Evolutionary conservation across 1,140 invertebrate species (phyloP).

Genomic region (Drosophila ogumai): DNA sequence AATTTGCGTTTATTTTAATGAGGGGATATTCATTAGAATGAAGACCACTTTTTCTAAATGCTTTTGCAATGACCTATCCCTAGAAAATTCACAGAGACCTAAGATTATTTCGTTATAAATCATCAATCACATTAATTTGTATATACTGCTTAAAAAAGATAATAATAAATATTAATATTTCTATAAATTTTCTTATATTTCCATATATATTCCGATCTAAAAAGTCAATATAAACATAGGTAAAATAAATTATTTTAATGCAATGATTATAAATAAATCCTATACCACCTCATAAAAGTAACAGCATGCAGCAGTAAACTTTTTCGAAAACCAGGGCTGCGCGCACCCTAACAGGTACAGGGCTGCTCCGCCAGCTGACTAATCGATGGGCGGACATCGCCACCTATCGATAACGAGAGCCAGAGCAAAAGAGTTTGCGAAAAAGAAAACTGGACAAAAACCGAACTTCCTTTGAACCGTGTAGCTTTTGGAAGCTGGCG

Average conservation of each 20-base stretch:
- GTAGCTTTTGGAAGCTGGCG: constrained; percentile 23
- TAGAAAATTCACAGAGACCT: too few relatives aligned
- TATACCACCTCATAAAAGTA: background rate
- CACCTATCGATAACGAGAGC: constrained; percentile 33
- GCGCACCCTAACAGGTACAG: constrained; percentile 12
- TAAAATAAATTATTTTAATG: background rate
- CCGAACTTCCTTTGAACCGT: constrained; percentile 51
- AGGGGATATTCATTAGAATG: too few relatives aligned
- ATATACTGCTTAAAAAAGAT: too few relatives aligned
- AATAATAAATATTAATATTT: too few relatives aligned
- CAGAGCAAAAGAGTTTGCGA: constrained; percentile 77
- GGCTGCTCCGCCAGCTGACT: constrained; percentile 35
- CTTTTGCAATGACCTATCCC: background rate
- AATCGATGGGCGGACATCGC: constrained; percentile 29
- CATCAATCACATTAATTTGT: too few relatives aligned
- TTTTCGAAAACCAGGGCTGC: constrained; percentile 18
- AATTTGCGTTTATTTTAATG: too few relatives aligned
- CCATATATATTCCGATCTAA: too few relatives aligned
- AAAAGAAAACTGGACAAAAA: constrained; percentile 63
- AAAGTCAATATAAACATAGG: too few relatives aligned
- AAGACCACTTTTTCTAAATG: background rate
- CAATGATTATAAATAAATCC: background rate
- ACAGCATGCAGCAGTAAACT: constrained; percentile 1
- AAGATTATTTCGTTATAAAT: too few relatives aligned
- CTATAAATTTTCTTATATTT: too few relatives aligned